Evolutionary conservation across 1,140 invertebrate genomes (phyloP), one percentile per base, ranked within the genome.

Genomic region (Saccostrea cuccullata): DNA sequence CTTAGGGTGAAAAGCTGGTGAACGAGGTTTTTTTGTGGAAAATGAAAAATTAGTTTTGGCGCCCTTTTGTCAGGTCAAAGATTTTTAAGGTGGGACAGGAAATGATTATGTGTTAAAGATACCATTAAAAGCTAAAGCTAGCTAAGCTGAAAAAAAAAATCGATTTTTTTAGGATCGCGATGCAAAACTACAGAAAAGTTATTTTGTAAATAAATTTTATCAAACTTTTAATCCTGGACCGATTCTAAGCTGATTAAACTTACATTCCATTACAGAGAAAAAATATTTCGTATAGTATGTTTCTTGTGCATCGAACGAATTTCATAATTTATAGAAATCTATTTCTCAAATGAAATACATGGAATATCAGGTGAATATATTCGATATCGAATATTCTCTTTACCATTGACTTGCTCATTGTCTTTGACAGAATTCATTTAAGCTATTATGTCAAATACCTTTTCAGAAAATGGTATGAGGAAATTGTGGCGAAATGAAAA

Each of bases 381-480:
- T 6, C 13, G 58, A 64, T 15, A 20, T 64, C 26, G 15, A 17
- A 36, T 15, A 2, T 5, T 17, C n/a, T 17, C 60, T 15, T 64
- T n/a, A n/a, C 23, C 20, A 23, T 23, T 47, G 47, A 47, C 47
- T 47, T 47, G 47, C 6, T n/a, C 1, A 60, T 64, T 64, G 17
- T 20, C 58, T n/a, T 30, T 77, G 26, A 77, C 70, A 77, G 70
- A 64, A 20, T 20, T 17, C 17, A 64, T n/a, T 20, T 20, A 64
- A n/a, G 58, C 15, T 64, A n/a, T 64, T 20, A 20, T 20, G 58
- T 36, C 26, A 77, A 77, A 77, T 77, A 77, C 70, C 30, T 77
- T 30, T 64, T 77, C 15, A 77, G 30, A 30, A 77, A 30, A 36
- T 36, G 70, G 26, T 36, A 77, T 77, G 70, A 77, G 70, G 70